Evolutionary conservation across 1,140 invertebrate species (phyloP).

Genomic region (Lamellibrachia luymesi): DNA sequence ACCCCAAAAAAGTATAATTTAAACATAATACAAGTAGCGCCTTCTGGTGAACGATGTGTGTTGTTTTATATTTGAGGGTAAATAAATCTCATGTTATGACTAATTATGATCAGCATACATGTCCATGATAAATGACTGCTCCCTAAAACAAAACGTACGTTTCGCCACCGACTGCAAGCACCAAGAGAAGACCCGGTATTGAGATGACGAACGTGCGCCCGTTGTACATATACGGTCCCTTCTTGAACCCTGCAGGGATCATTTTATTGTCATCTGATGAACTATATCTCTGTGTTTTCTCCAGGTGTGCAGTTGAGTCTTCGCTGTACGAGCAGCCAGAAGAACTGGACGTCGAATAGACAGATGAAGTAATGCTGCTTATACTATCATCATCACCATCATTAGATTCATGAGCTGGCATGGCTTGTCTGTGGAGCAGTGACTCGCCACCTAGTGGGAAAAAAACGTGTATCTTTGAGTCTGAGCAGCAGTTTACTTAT

Average conservation of each 20-base stretch:
- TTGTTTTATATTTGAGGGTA: no score
- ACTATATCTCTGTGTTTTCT: not conserved
- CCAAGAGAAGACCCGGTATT: not conserved
- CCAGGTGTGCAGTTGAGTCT: not conserved
- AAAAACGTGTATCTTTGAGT: not conserved
- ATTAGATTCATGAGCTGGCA: not conserved
- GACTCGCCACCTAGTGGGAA: not conserved
- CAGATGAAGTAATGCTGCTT: not conserved
- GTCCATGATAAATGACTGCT: not conserved
- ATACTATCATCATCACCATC: not conserved
- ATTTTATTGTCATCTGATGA: not conserved
- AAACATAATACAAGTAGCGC: no score
- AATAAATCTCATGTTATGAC: no score
- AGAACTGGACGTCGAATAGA: not conserved
- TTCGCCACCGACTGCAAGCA: not conserved
- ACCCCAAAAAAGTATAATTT: no score
- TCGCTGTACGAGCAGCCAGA: not conserved
- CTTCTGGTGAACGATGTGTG: no score
- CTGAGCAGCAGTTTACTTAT: no score
- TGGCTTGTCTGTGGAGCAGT: not conserved
- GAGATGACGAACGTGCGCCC: not conserved
- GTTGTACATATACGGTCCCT: slow-evolving; percentile 10
- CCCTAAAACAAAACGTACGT: not conserved
- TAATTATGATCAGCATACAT: not conserved
- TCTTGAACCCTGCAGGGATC: not conserved